Conservation (phyloP, 1,140 invertebrate genomes). For the Nautilus pompilius region DNA sequence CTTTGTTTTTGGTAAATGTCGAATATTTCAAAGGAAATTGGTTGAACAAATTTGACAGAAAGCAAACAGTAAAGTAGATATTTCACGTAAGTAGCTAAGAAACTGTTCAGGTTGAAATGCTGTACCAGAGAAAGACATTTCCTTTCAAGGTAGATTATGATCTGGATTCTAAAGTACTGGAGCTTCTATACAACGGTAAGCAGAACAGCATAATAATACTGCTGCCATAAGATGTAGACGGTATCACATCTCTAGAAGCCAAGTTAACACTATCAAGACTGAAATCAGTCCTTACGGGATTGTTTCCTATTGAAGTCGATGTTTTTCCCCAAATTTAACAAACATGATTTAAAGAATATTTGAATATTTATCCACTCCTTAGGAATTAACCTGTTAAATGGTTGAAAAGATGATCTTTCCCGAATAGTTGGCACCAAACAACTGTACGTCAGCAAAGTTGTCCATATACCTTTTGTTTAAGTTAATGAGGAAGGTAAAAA, state of each 20-base stretch:
- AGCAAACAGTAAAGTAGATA: conserved; percentile 59
- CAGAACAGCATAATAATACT: conserved; percentile 75
- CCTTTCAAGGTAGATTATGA: conserved; percentile 61
- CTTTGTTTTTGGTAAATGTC: conserved; percentile 75
- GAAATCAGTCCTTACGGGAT: neutral
- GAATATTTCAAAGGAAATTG: conserved; percentile 84
- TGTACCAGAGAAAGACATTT: conserved; percentile 70
- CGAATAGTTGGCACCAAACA: conserved; percentile 52
- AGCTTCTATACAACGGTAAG: conserved; percentile 76
- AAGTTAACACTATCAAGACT: conserved; percentile 21
- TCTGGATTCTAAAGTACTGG: conserved; percentile 65
- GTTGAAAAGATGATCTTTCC: conserved; percentile 62
- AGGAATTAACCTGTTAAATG: conserved; percentile 70
- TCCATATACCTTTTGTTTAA: conserved; percentile 59
- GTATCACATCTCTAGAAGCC: conserved; percentile 40
- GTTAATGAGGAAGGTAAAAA: conserved; percentile 56
- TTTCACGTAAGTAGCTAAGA: conserved; percentile 73
- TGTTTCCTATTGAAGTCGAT: conserved; percentile 56
- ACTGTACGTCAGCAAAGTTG: conserved; percentile 33
- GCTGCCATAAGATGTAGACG: conserved; percentile 39
- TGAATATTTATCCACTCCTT: conserved; percentile 65
- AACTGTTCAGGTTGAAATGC: conserved; percentile 66
- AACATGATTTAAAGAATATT: conserved; percentile 66
- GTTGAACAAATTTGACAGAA: conserved; percentile 67
- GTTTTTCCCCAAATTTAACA: conserved; percentile 73